These are phyloP conservation scores for Hoplodrina blanda DNA, from an alignment of 2,888 invertebrate species.

Conservation along the genomic window DNA sequence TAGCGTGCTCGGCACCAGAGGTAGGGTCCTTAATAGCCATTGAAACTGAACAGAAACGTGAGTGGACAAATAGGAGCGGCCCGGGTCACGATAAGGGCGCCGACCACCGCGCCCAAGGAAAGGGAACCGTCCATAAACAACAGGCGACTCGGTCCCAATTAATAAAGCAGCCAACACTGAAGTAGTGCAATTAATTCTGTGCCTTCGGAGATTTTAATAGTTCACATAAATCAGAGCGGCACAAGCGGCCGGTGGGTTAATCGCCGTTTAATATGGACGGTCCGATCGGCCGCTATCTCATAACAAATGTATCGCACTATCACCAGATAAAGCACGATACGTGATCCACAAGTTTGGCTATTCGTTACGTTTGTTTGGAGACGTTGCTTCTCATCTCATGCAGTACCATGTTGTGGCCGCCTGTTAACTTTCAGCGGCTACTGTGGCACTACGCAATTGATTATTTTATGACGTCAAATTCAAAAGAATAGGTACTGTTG, in stretches of 20 bases:
- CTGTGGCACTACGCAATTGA: slow-evolving; percentile 11
- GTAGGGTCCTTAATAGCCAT: slow-evolving; percentile 87
- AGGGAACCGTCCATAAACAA: slow-evolving; percentile 89
- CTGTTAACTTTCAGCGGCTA: slow-evolving; percentile 45
- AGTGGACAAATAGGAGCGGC: slow-evolving; percentile 88
- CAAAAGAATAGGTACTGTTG: background rate
- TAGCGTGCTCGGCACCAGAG: slow-evolving; percentile 72
- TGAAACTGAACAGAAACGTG: slow-evolving; percentile 87
- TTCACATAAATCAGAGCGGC: slow-evolving; percentile 87
- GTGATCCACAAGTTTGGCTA: slow-evolving; percentile 52
- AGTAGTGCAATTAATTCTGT: slow-evolving; percentile 90
- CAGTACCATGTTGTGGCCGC: slow-evolving; percentile 10
- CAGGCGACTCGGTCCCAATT: slow-evolving; percentile 89
- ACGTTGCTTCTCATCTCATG: background rate
- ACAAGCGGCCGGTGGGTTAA: slow-evolving; percentile 87
- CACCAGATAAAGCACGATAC: slow-evolving; percentile 66
- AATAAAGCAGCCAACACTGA: slow-evolving; percentile 89
- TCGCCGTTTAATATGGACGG: slow-evolving; percentile 89
- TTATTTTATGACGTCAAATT: background rate
- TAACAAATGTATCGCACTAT: slow-evolving; percentile 67
- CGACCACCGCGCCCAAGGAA: slow-evolving; percentile 73
- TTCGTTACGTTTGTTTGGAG: slow-evolving; percentile 4
- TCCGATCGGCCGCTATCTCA: slow-evolving; percentile 70
- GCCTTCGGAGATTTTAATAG: slow-evolving; percentile 91
- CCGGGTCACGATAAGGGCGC: slow-evolving; percentile 87